Base-by-base conservation (phyloP, 2,888 invertebrate genomes). In the Bugulina stolonifera region DNA sequence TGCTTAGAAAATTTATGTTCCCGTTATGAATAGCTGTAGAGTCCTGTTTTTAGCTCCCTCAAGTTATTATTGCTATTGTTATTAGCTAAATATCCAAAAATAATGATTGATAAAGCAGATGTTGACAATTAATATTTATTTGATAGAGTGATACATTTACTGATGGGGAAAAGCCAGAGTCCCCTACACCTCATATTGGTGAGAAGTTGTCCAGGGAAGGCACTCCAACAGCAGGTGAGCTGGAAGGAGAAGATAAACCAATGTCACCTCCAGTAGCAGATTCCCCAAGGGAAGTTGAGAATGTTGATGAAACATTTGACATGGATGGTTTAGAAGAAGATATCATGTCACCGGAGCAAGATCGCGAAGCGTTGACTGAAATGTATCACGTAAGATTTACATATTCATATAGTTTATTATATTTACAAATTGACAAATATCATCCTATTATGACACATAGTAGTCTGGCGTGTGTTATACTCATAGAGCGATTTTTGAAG, bases 351-450 rank as follows among this genome's bases (percentile, higher is more conserved):
- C 77, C 78, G 54, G 76, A 79, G 75, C 78, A 78, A 76, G 80
- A 80, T 73, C 76, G 83, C 73, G 82, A 82, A 34, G 77, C 77
- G 54, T 77, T 83, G 1, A 77, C 82, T 25, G 80, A 82, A 71
- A 78, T 75, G 77, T 83, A 83, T 73, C 80, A 82, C 77, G 83
- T 82, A 76, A 75, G 79, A 78, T 29, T 32, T 3, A 43, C 43
- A 18, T 10, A 5, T 25, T 29, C 43, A 43, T 43, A 18, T 5
- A 43, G 18, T 10, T 43, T 43, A 43, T 43, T n/a, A n/a, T n/a
- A n/a, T n/a, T n/a, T n/a, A n/a, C n/a, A n/a, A n/a, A n/a, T n/a
- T n/a, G n/a, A n/a, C n/a, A n/a, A n/a, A n/a, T n/a, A n/a, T n/a
- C n/a, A n/a, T n/a, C n/a, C n/a, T n/a, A n/a, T n/a, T n/a, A n/a